Percentiles rank a stretch among this genome's conserved stretches.
Evolutionary conservation across 2,888 invertebrate genomes (phyloP).

Genomic region (Lamproptera curius): DNA sequence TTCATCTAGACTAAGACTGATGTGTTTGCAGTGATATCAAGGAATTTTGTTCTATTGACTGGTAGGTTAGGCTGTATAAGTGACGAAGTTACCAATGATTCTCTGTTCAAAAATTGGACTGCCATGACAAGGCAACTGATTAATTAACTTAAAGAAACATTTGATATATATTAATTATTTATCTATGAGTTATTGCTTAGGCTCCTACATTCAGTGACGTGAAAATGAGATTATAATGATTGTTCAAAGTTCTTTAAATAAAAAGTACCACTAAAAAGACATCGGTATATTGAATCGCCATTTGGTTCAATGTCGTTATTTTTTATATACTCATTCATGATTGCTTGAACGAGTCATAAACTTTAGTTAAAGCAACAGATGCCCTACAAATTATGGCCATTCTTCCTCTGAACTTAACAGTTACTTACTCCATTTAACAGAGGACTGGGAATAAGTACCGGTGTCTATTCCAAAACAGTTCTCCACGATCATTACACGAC

Average conservation of each 20-base stretch:
- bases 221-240: constrained; percentile 6
- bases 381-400: constrained; percentile 44
- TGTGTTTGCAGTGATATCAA: too few relatives aligned
- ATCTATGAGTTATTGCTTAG: constrained; percentile 5
- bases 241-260: neutral
- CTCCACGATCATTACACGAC: constrained; percentile 41
- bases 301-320: constrained; percentile 11
- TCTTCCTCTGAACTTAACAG: constrained; percentile 39
- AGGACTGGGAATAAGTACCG: constrained; percentile 55
- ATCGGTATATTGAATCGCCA: constrained; percentile 14
- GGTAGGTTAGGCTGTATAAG: too few relatives aligned
- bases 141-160: too few relatives aligned
- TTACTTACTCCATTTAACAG: constrained; percentile 55
- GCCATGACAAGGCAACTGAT: too few relatives aligned
- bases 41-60: too few relatives aligned
- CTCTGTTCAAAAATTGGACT: too few relatives aligned
- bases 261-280: constrained; percentile 3
- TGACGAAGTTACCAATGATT: too few relatives aligned
- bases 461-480: constrained; percentile 47
- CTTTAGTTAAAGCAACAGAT: constrained; percentile 38
- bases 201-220: too few relatives aligned
- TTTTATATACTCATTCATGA: constrained; percentile 23
- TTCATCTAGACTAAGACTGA: too few relatives aligned
- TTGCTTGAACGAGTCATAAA: constrained; percentile 25
- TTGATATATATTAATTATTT: constrained; percentile 3